A percentile compares a stretch with the other conserved stretches of the same genome.
These are phyloP conservation scores for Meloidogyne chitwoodi DNA, from an alignment of 1,140 invertebrate species.

Conservation along the genomic window DNA sequence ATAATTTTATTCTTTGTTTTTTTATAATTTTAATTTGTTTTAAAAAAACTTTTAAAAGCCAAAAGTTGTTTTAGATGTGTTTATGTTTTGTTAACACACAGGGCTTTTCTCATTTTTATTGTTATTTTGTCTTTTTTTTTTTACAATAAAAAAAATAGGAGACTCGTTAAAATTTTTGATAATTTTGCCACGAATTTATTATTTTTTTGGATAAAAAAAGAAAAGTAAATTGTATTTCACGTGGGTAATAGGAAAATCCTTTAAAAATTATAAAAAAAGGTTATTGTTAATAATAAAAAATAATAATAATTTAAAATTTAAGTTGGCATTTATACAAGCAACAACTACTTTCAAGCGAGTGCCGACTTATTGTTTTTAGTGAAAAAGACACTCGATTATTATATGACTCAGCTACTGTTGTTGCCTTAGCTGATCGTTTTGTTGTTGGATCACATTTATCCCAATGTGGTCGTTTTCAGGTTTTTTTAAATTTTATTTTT, in stretches of 20 bases:
- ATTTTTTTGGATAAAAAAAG: not conserved
- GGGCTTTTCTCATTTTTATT: not conserved
- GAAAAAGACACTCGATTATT: slow-evolving; percentile 30
- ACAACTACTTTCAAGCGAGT: not conserved
- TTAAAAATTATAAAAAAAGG: not conserved
- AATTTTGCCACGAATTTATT: not conserved
- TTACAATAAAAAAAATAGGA: not conserved
- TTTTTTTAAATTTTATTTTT: slow-evolving; percentile 17
- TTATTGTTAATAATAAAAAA: not conserved
- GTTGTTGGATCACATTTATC: slow-evolving; percentile 25
- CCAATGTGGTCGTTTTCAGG: slow-evolving; percentile 37
- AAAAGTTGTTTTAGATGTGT: no score
- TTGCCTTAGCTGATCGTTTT: slow-evolving; percentile 22
- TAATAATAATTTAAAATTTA: not conserved
- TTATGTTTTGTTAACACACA: no score
- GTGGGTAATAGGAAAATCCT: not conserved
- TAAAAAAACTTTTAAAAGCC: no score
- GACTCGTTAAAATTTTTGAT: not conserved
- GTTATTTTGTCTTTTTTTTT: not conserved
- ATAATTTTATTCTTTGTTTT: no score
- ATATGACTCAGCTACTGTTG: slow-evolving; percentile 35
- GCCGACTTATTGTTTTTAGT: slow-evolving; percentile 31
- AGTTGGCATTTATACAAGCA: slow-evolving; percentile 21
- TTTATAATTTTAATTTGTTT: no score
- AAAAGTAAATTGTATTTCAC: not conserved